Base-by-base conservation (phyloP, 2,888 invertebrate species). In the Ophion obscuratus region DNA sequence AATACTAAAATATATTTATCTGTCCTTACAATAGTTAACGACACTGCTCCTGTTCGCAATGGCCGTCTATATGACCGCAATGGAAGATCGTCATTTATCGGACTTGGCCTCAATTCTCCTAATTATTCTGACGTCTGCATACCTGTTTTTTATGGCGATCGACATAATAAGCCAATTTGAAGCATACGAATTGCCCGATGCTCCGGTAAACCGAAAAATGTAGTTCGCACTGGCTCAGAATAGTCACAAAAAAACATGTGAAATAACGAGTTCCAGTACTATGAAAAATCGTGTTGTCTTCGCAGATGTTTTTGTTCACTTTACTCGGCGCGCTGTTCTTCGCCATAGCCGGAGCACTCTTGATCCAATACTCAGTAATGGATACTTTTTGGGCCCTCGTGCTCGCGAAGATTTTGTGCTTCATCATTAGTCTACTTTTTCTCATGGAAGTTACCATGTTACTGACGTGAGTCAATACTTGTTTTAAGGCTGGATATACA, bases 241-340 rank as follows among this genome's bases (percentile, higher is more conserved):
- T 20, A 1, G 11, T 20, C 9, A n/a, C 17, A 36, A 53, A 40
- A 5, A 7, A 6, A 0, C 57, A 3, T 17, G 20, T 27, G 31
- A 11, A 36, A 36, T 17, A 31, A 14, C 27, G 17, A 66, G 14
- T 17, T 17, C 36, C 11, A 3, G 14, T 36, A 17, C 31, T 11
- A 5, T 44, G 44, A 10, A 47, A 73, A 24, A 77, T 10, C 7
- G 36, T 86, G 59, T 86, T 78, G 83, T 82, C n/a, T 62, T 76
- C 24, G 14, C 87, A 93, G 93, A 92, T 92, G 91, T 87, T 91
- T 57, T 66, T 90, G 6, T 90, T 91, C 75, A 90, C 89, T 76
- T 88, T 92, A 10, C 70, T 92, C 64, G 93, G 93, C 7, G 44
- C 89, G 31, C 24, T 92, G 76, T 70, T 92, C 1, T 93, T 91